Conservation (phyloP, 2,888 invertebrate genomes). For the Pseudococcus jackbeardsleyi region DNA sequence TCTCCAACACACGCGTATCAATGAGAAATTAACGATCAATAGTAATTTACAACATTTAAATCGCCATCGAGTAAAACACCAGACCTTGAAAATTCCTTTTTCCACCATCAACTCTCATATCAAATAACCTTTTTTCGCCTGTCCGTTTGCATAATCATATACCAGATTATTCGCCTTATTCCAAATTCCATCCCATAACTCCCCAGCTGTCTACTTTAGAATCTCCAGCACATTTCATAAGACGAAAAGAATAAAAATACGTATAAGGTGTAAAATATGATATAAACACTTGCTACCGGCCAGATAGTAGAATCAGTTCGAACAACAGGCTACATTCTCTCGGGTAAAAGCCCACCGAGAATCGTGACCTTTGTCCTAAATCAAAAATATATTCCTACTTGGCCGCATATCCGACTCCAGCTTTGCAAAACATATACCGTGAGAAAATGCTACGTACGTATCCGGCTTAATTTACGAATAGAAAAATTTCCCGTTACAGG, state of each 20-base stretch:
- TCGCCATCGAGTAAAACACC: no score
- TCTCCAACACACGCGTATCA: no score
- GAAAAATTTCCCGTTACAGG: neutral
- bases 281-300: neutral
- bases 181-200: neutral
- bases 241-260: neutral
- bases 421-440: neutral
- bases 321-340: constrained; percentile 23
- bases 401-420: neutral
- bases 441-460: neutral
- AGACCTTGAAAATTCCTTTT: neutral
- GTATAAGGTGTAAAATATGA: constrained; percentile 18
- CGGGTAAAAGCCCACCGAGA: constrained; percentile 1
- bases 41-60: no score
- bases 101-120: neutral
- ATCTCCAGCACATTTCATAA: neutral
- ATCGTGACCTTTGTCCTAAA: constrained; percentile 41
- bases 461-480: constrained; percentile 34
- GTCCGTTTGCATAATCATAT: neutral
- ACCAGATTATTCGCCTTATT: neutral
- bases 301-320: neutral
- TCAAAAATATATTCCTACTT: constrained; percentile 36
- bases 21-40: no score
- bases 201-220: neutral
- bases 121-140: neutral